Evolutionary conservation across 2,888 invertebrate species (phyloP), one percentile per base, ranked within the genome.

Genomic region (Xylophagus ater): DNA sequence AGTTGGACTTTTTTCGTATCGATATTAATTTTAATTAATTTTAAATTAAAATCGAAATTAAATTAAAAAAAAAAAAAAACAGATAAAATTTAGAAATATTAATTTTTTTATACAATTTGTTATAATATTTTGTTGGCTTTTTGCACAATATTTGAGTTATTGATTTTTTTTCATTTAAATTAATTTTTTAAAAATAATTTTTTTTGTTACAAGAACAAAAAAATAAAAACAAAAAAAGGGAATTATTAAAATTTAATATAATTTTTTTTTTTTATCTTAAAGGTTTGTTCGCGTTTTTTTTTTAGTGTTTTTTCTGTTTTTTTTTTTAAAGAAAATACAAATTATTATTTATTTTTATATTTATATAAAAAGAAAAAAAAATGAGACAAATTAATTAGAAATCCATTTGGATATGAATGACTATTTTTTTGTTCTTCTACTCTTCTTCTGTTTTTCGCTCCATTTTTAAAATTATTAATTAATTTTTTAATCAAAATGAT

Each of bases 371-470:
- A 17, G 20, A 36, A 26, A 29, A 18, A 36, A 36, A 36, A 36
- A 36, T 36, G 29, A 34, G 29, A 13, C 21, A 29, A 36, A 28
- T 36, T 14, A 23, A 10, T 23, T 18, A 26, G 23, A 31, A 38
- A 31, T 32, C 32, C 10, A 23, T 23, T 38, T 38, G 29, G 23
- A 31, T 31, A 34, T 42, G 38, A 42, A 34, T 42, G 38, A 42
- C 42, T 42, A 39, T 42, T 39, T 33, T 28, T 26, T 42, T 37
- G 23, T 24, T 29, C 33, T 35, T 30, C 31, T 13, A 13, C 28
- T 34, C 30, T 28, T 18, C 24, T 23, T 24, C 38, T 30, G 17
- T 15, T 21, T 35, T 35, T 37, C 21, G 38, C 33, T 42, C 38
- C 13, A 20, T 24, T 24, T 34, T 33, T 37, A 24, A 17, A 12